phyloP scores from a whole-genome alignment of 1,140 invertebrate species.

The Calycopis cecrops region DNA sequence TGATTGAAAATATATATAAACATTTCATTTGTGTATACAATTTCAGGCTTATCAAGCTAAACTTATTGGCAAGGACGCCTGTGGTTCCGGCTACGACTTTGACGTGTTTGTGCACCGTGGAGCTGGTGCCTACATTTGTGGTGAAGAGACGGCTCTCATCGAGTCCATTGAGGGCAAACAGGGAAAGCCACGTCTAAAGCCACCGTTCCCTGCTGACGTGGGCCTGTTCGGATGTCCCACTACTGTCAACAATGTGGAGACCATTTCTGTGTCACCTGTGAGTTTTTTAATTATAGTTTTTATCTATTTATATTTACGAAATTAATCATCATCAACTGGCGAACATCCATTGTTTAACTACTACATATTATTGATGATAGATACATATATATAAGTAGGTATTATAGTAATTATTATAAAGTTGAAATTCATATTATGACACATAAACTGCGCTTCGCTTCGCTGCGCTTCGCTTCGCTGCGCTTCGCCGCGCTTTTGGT shows the following conservation, averaged over 20 bases:
- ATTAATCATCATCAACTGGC: no score
- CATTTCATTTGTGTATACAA: not conserved
- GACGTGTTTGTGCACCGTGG: slow-evolving; percentile 98
- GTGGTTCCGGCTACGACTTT: slow-evolving; percentile 98
- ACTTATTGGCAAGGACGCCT: slow-evolving; percentile 97
- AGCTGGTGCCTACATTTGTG: slow-evolving; percentile 99
- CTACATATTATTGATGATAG: no score
- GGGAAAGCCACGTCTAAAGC: slow-evolving; percentile 98
- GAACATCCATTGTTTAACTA: no score
- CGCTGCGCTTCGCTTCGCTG: no score
- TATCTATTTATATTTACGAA: not conserved
- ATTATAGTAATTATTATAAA: no score
- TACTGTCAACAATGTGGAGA: slow-evolving; percentile 98
- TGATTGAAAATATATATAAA: no score
- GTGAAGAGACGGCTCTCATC: slow-evolving; percentile 99
- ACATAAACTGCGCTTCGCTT: no score
- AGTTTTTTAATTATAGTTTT: slow-evolving; percentile 21
- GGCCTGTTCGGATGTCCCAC: slow-evolving; percentile 99
- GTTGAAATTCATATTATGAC: no score
- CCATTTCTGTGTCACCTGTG: slow-evolving; percentile 97
- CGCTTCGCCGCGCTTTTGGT: no score
- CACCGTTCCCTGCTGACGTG: slow-evolving; percentile 99
- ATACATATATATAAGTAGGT: no score
- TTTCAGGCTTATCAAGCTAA: slow-evolving; percentile 94
- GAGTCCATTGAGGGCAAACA: slow-evolving; percentile 99